Conservation (phyloP, 2,888 invertebrate genomes). For the Cyrtodaria siliqua region DNA sequence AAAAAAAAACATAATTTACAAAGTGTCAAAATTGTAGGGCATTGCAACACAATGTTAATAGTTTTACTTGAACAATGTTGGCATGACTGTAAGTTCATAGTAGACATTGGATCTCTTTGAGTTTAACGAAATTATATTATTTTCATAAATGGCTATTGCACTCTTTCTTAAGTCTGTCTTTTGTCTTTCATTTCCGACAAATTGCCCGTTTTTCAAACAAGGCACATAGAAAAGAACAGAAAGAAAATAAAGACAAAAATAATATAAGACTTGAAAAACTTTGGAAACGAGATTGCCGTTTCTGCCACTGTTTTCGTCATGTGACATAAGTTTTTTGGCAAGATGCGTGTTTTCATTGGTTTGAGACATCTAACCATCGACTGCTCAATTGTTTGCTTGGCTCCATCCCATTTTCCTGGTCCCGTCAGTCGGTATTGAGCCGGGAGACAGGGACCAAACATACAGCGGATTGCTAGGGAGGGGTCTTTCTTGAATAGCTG, state of each 20-base stretch:
- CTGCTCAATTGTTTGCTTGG: slow-evolving; percentile 64
- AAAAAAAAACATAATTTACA: too few relatives aligned
- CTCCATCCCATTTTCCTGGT: slow-evolving; percentile 77
- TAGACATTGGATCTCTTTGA: too few relatives aligned
- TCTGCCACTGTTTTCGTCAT: slow-evolving; percentile 14
- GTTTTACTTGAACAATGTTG: too few relatives aligned
- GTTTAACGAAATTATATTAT: too few relatives aligned
- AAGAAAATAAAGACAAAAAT: slow-evolving; percentile 55
- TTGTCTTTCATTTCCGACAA: too few relatives aligned
- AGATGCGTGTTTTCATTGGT: slow-evolving; percentile 57
- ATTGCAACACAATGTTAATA: too few relatives aligned
- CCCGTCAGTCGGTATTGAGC: slow-evolving; percentile 83
- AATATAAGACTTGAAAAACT: slow-evolving; percentile 60
- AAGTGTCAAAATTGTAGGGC: too few relatives aligned
- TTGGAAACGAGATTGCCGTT: slow-evolving; percentile 44
- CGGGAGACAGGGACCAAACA: slow-evolving; percentile 82
- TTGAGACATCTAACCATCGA: slow-evolving; percentile 56
- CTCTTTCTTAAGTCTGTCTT: too few relatives aligned
- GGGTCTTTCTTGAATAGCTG: slow-evolving; percentile 73
- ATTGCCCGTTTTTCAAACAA: slow-evolving; percentile 29
- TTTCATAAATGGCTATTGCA: too few relatives aligned
- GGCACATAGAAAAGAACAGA: slow-evolving; percentile 60
- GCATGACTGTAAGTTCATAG: too few relatives aligned
- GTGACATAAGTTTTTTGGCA: slow-evolving; percentile 53
- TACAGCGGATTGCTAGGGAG: slow-evolving; percentile 77